Evolutionary conservation across 1,140 invertebrate species (phyloP).

Genomic region (Aplysia californica): DNA sequence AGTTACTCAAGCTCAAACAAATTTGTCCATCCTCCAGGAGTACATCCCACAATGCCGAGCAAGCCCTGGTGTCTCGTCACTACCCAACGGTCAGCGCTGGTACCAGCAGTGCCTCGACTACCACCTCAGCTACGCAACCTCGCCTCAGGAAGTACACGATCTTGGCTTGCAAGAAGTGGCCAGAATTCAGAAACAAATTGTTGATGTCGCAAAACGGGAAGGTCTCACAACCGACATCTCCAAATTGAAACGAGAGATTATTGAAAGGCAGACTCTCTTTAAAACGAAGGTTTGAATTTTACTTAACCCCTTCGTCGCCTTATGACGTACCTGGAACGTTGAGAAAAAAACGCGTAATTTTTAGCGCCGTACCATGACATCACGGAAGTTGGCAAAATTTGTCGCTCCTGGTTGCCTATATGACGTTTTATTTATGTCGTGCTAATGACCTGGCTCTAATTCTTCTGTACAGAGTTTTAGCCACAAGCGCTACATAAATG

Average conservation of each 20-base stretch:
- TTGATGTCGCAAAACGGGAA: constrained; percentile 46
- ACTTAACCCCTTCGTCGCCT: neutral
- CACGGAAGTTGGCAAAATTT: too few relatives aligned
- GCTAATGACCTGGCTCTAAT: too few relatives aligned
- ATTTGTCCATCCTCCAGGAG: constrained; percentile 34
- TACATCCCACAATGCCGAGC: constrained; percentile 55
- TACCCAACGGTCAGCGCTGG: constrained; percentile 57
- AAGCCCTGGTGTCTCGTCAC: constrained; percentile 51
- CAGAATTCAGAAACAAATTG: constrained; percentile 63
- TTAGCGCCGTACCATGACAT: too few relatives aligned
- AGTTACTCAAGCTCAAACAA: neutral
- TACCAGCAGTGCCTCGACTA: constrained; percentile 65
- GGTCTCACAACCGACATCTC: too few relatives aligned
- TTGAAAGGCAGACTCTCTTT: neutral
- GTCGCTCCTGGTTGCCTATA: too few relatives aligned
- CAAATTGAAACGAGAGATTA: neutral
- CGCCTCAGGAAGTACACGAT: constrained; percentile 65
- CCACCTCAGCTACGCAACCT: constrained; percentile 59
- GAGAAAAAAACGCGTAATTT: too few relatives aligned
- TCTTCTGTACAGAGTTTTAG: too few relatives aligned
- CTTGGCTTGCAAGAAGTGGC: constrained; percentile 65
- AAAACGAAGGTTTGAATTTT: neutral
- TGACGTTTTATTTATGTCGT: too few relatives aligned
- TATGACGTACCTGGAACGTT: too few relatives aligned
- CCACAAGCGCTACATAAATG: too few relatives aligned